Evolutionary conservation across 1,140 invertebrate genomes (phyloP), one percentile per base, ranked within the genome.

Genomic region (Formica selysi): DNA sequence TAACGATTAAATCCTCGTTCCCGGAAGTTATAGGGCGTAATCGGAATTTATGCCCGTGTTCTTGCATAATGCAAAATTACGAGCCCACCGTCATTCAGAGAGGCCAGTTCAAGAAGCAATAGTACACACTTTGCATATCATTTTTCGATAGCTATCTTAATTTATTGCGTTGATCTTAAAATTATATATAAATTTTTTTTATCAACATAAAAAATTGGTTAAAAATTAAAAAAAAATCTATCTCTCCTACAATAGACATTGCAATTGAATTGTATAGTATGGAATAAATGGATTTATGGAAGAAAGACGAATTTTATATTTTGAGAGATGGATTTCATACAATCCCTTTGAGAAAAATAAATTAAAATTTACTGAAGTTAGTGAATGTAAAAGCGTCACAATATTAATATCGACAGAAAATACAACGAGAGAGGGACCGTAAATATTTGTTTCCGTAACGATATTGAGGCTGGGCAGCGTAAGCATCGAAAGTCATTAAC

Each of bases 21-120:
- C 64, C 51, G 65, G 32, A 80, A 68, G 76, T 68, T 57, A 68
- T 41, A 70, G 78, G 65, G 36, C 65, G 78, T 70, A 80, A 80
- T 80, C 51, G 78, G 64, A 59, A 80, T 70, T 80, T 80, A 80
- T 70, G 78, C 65, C 10, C 78, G 22, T 70, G 65, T 80, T 65
- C 64, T 68, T 59, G 64, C 62, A 26, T 80, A 68, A 80, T 70
- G 64, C 26, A 41, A 38, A 70, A 80, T 70, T 38, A 36, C 61
- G 57, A 38, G n/a, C n/a, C 41, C 22, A 38, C 51, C 29, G 22
- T 44, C 29, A 36, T 22, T n/a, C 32, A 8, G 29, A 8, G 19
- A 29, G 26, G 32, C 32, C 16, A 26, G 10, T 54, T 68, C 32
- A 29, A 57, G 22, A n/a, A 22, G 64, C 32, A 10, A n/a, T n/a